Conservation (phyloP, 2,888 invertebrate species). For the Synanthedon tipuliformis region DNA sequence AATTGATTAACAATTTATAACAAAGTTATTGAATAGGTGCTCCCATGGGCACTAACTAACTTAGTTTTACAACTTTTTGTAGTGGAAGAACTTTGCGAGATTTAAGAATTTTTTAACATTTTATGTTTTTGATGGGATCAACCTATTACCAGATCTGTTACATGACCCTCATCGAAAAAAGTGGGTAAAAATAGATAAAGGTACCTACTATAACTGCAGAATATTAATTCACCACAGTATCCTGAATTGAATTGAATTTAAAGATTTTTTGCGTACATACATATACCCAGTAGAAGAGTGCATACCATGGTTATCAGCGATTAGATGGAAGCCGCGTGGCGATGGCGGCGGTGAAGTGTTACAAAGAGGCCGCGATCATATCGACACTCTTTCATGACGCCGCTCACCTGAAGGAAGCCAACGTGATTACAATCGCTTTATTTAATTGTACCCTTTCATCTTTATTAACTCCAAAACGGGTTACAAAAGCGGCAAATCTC, state of each 20-base stretch:
- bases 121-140: too few relatives aligned
- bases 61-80: too few relatives aligned
- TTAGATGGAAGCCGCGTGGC: slow-evolving; percentile 53
- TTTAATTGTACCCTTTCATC: slow-evolving; percentile 42
- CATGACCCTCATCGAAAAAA: too few relatives aligned
- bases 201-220: too few relatives aligned
- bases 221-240: too few relatives aligned
- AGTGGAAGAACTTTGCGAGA: too few relatives aligned
- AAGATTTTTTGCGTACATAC: slow-evolving; percentile 25
- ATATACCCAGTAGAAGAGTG: slow-evolving; percentile 56
- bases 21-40: too few relatives aligned
- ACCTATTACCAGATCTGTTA: too few relatives aligned
- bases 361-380: slow-evolving; percentile 48
- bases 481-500: slow-evolving; percentile 9
- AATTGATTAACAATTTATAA: too few relatives aligned
- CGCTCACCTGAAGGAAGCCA: slow-evolving; percentile 37
- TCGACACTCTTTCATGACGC: slow-evolving; percentile 52
- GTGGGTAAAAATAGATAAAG: too few relatives aligned
- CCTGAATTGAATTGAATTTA: slow-evolving; percentile 5
- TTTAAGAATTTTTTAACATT: too few relatives aligned
- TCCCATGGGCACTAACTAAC: too few relatives aligned
- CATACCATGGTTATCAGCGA: slow-evolving; percentile 42
- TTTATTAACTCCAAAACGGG: slow-evolving; percentile 14
- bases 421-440: slow-evolving; percentile 29
- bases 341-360: slow-evolving; percentile 38